Base-by-base conservation (phyloP, 1,140 invertebrate species). In the Euborellia annulipes region DNA sequence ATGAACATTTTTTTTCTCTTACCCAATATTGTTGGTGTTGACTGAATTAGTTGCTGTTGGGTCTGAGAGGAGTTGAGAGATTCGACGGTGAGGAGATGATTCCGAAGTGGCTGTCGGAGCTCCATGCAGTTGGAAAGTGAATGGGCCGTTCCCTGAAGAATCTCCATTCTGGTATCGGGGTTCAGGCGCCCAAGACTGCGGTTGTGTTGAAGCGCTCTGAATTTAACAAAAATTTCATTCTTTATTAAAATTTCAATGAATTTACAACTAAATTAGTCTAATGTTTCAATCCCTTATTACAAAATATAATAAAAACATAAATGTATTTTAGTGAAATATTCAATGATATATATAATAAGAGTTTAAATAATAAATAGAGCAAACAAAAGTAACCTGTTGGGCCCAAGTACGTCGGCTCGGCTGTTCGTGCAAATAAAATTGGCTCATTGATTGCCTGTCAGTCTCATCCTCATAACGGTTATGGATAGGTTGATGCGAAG, bases 401-500 rank as follows among this genome's bases (percentile, higher is more conserved):
- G 75, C 73, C 79, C 79, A 83, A 3, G 79, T 82, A 52, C 77
- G 64, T 44, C 79, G 67, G 6, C 22, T 34, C 48, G 72, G 71
- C 52, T 70, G 70, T 56, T 82, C 79, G 57, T 85, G 81, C 50
- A 84, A 63, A 62, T 80, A 85, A 64, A 85, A 85, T 55, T 82
- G 79, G 27, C 65, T 55, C 23, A 27, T 27, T 27, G 23, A 27
- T 56, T 65, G 58, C 51, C 65, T 60, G 55, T 27, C 64, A 37
- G 56, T 70, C 61, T 54, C 61, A 62, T 56, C 72, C 54, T 54
- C 65, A 62, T 9, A 66, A 58, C 34, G 60, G 51, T 53, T 65
- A 56, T 20, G 53, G 63, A 66, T 59, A 62, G 39, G 61, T 54
- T 4, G 56, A 41, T n/a, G 58, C 6, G 41, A 63, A 11, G 23